A percentile compares a stretch with the other conserved stretches of the same genome.
Evolutionary conservation across 2,888 invertebrate genomes (phyloP).

Genomic region (Coecobrya sp.): DNA sequence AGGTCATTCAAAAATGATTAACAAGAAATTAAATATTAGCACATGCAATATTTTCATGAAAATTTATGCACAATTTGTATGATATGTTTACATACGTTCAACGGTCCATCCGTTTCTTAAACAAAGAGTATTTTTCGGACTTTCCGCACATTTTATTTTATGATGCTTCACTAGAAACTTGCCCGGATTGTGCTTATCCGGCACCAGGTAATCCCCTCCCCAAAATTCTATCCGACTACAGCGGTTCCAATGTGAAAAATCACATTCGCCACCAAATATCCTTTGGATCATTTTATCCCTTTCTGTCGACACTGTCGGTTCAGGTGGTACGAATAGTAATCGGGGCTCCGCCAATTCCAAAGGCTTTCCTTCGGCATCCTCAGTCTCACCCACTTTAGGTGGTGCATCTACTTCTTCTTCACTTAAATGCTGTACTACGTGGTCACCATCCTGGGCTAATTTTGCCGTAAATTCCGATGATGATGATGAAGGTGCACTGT

Average conservation of each 20-base stretch:
- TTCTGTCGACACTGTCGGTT: neutral
- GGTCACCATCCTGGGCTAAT: constrained; percentile 2
- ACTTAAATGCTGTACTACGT: neutral
- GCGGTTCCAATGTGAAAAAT: constrained; percentile 69
- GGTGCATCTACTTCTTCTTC: neutral
- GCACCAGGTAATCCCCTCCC: constrained; percentile 77
- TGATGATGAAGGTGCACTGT: neutral
- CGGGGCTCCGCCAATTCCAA: neutral
- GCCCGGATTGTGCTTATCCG: constrained; percentile 72
- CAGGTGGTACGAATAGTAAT: neutral
- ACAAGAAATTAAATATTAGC: neutral
- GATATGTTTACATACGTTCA: neutral
- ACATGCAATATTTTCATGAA: neutral
- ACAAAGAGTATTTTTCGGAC: constrained; percentile 62
- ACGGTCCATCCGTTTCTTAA: constrained; percentile 77
- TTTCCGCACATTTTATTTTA: constrained; percentile 59
- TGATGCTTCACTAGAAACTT: constrained; percentile 55
- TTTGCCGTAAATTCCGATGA: neutral
- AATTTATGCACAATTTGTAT: too few relatives aligned
- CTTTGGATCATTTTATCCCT: constrained; percentile 76
- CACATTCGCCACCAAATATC: constrained; percentile 82
- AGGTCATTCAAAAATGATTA: constrained; percentile 9
- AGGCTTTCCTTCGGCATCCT: neutral
- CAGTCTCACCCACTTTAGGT: neutral
- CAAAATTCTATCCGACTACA: constrained; percentile 75